These are phyloP conservation scores for Acestrorhynchus altus DNA, from an alignment of 2,797 vertebrate genomes.

Conservation along the genomic window DNA sequence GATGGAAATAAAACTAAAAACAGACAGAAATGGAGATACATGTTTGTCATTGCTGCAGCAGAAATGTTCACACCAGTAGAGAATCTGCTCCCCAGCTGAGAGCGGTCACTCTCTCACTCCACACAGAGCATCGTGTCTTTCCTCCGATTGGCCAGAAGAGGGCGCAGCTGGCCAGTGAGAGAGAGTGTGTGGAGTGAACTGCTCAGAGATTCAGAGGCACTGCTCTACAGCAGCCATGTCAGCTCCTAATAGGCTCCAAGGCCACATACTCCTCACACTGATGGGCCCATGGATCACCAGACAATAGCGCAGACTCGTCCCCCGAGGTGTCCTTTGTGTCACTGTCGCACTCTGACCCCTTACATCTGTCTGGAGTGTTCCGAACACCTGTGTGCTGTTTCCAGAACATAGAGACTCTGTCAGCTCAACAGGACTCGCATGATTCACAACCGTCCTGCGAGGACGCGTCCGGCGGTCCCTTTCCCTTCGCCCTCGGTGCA, in stretches of 20 bases:
- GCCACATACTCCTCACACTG: slow-evolving; percentile 33
- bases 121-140: slow-evolving; percentile 1
- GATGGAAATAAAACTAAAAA: too few species aligned
- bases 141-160: slow-evolving; percentile 47
- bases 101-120: too few species aligned
- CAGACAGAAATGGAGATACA: too few species aligned
- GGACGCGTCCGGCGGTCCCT: neutral
- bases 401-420: slow-evolving; percentile 11
- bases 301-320: slow-evolving; percentile 54
- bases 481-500: neutral
- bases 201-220: neutral
- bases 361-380: slow-evolving; percentile 18
- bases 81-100: too few species aligned
- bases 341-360: slow-evolving; percentile 41
- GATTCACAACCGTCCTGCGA: slow-evolving; percentile 7
- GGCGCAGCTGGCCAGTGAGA: slow-evolving; percentile 52
- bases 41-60: too few species aligned
- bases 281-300: slow-evolving; percentile 38
- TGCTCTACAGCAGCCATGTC: slow-evolving; percentile 23
- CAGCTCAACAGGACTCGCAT: neutral
- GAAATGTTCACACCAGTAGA: too few species aligned
- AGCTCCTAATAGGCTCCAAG: slow-evolving; percentile 24
- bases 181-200: slow-evolving; percentile 16
- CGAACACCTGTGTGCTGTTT: slow-evolving; percentile 39
- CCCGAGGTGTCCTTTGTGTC: slow-evolving; percentile 48